Conservation (phyloP, 2,888 invertebrate genomes). For the Euclidia mi region DNA sequence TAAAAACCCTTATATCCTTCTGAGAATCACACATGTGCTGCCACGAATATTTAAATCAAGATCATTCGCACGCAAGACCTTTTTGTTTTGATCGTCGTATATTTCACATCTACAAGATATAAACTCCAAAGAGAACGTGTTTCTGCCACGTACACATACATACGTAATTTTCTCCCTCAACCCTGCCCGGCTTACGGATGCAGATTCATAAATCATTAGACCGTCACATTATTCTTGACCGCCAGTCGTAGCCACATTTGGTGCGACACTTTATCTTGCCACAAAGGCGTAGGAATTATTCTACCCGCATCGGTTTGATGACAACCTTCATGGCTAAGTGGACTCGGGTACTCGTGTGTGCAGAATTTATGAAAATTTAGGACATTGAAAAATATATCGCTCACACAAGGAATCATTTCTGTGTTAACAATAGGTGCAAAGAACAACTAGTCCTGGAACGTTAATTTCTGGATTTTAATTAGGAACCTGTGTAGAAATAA, state of each 20-base stretch:
- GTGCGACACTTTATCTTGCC: constrained; percentile 61
- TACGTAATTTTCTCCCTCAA: constrained; percentile 36
- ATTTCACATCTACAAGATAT: neutral
- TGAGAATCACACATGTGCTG: no score
- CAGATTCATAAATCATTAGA: constrained; percentile 50
- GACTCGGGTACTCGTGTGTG: constrained; percentile 12
- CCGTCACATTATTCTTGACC: constrained; percentile 58
- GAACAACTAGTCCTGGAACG: no score
- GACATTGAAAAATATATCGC: no score
- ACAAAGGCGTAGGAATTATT: constrained; percentile 68
- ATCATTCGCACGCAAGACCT: no score
- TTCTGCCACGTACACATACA: constrained; percentile 7
- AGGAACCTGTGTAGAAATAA: no score
- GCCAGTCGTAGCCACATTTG: constrained; percentile 47
- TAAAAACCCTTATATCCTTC: no score
- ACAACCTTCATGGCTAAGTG: constrained; percentile 69
- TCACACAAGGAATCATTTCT: no score
- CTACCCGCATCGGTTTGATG: constrained; percentile 67
- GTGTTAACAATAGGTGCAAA: no score
- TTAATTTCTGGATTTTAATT: no score
- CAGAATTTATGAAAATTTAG: neutral
- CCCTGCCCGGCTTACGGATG: constrained; percentile 28
- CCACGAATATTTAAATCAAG: no score
- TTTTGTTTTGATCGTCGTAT: no score
- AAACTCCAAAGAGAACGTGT: neutral